Base-by-base conservation (phyloP, 2,888 invertebrate species). In the Drosophila demipolita region DNA sequence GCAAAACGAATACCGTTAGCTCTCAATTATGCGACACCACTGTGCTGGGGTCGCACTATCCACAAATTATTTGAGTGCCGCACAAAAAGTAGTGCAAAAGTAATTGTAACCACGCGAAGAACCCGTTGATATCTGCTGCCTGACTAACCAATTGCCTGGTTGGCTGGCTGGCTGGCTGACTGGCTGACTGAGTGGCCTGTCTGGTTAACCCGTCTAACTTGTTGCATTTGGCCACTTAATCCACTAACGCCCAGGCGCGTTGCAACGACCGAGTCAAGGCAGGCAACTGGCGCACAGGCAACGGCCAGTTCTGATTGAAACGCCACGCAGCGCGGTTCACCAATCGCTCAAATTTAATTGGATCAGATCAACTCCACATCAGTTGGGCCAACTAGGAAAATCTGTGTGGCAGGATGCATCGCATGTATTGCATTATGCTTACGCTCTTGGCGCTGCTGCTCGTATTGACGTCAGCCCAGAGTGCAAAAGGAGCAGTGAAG, bases 1-100 rank as follows among this genome's bases (percentile, higher is more conserved):
- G 4, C 5, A 15, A 9, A 26, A 26, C 15, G 38, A 20, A 12
- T 49, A 69, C 75, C 75, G 75, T 76, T 80, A 64, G 42, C 20
- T 20, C 17, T 1, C 52, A 40, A 48, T 36, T 38, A 20, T 23
- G 29, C 29, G 60, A 49, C 62, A 42, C 66, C 77, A 70, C 64
- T 71, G 81, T 80, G 60, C 75, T 54, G 62, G 59, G 48, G 40
- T 63, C 49, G 62, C 54, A 40, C 42, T 33, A 33, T 58, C 57
- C 57, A 64, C 61, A 45, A 73, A 66, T 73, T 52, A 48, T 49
- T 32, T 49, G 45, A 67, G 42, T 58, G 68, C n/a, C 40, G 29
- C 26, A 38, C 29, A 42, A 87, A 89, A 86, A 83, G 76, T 87
- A 90, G 90, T 86, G 82, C 89, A 88, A 89, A 87, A 90, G 89